phyloP scores from a whole-genome alignment of 2,113 vertebrate genomes.

The Archocentrus centrarchus region DNA sequence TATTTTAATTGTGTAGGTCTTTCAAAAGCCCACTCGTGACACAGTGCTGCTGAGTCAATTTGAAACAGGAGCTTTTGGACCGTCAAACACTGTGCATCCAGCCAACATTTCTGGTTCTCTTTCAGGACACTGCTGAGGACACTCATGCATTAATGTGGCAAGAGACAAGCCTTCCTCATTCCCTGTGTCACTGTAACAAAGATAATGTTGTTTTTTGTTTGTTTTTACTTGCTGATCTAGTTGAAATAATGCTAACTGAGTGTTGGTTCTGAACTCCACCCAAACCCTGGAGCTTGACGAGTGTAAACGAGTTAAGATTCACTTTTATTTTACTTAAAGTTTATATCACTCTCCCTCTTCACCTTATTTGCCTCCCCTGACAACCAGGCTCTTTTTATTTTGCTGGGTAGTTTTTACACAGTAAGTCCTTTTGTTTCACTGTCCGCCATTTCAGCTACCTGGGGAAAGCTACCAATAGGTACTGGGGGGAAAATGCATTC shows the following conservation, averaged over 20 bases:
- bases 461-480: constrained; percentile 17
- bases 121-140: background rate
- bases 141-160: background rate
- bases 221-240: background rate
- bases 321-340: background rate
- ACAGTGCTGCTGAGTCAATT: constrained; percentile 34
- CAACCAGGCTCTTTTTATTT: constrained; percentile 4
- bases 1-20: constrained; percentile 76
- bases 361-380: constrained; percentile 1
- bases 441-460: background rate
- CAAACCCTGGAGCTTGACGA: background rate
- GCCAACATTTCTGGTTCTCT: constrained; percentile 13
- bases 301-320: background rate
- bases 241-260: background rate
- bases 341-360: constrained; percentile 1
- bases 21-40: constrained; percentile 55
- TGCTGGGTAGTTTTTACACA: background rate
- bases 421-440: constrained; percentile 9
- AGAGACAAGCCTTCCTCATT: background rate
- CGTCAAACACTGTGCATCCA: background rate
- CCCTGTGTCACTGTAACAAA: background rate
- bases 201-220: background rate
- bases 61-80: constrained; percentile 40
- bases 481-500: background rate
- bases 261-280: background rate